Evolutionary conservation across 2,888 invertebrate species (phyloP), one percentile per base, ranked within the genome.

Genomic region (Catocala fraxini): DNA sequence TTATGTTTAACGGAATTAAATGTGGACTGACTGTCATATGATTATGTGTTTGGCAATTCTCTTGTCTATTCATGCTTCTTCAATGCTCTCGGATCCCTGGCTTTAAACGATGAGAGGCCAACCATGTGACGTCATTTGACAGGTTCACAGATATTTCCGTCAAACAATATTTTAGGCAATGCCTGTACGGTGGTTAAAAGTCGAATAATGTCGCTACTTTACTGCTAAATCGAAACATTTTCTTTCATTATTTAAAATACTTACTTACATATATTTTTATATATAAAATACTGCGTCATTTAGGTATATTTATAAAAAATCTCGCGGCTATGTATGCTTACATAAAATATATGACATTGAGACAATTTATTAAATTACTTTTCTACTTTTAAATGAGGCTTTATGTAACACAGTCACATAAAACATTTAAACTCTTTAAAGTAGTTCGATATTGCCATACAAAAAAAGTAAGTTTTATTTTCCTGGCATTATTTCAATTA

Each of bases 261-360:
- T 63, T 60, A 69, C 35, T 65, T 70, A 1, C 10, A 46, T 46
- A 15, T 7, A 7, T 15, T 45, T 45, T 12, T 60, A 59, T 68
- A 59, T 58, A 67, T 75, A 73, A 77, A 77, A 78, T 67, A 71
- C 65, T 65, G 46, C 39, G 42, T 53, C 11, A 34, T 42, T 46
- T 53, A 53, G 34, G 10, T 58, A 33, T 45, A 48, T 59, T 34
- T 48, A 39, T 46, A 52, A 42, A 42, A 51, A 52, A 42, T 3
- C 25, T 61, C 45, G 61, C 69, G 43, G 12, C 45, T 11, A 15
- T 59, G 33, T 34, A 49, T 65, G 62, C 48, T 56, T 65, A 25
- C 48, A 63, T 53, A 51, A 51, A 52, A 49, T 47, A 49, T 52
- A 12, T 45, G 45, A 45, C 45, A 45, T 45, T 45, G 4, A n/a